A percentile compares a stretch with the other conserved stretches of the same genome.
These are phyloP conservation scores for Tragopan temminckii DNA, from an alignment of 2,797 vertebrate genomes.

Conservation along the genomic window DNA sequence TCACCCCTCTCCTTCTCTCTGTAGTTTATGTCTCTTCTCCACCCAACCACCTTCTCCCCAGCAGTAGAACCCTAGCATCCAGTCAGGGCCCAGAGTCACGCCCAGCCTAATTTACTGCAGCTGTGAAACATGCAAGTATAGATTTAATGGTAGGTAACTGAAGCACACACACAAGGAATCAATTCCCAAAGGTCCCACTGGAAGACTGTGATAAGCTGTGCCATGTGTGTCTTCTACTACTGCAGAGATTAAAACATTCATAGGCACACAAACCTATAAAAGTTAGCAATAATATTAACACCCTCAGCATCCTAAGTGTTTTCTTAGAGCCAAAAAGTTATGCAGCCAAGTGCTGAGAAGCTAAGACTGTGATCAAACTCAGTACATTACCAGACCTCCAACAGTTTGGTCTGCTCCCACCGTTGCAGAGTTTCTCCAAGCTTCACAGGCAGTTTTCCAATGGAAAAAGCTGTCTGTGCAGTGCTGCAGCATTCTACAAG, in stretches of 20 bases:
- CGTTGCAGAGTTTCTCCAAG: not conserved
- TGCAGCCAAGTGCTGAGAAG: rapidly evolving
- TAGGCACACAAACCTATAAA: not conserved
- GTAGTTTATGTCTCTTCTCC: not conserved
- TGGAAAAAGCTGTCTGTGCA: not conserved
- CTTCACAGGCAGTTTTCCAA: not conserved
- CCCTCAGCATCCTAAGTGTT: not conserved
- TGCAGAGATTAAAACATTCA: not conserved
- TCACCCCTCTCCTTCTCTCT: not conserved
- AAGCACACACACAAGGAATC: not conserved
- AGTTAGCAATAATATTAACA: not conserved
- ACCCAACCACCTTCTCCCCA: not conserved
- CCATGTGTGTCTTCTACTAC: not conserved
- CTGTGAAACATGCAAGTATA: not conserved
- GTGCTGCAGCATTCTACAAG: not conserved
- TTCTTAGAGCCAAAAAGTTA: not conserved
- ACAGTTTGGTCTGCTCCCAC: not conserved
- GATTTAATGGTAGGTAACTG: not conserved
- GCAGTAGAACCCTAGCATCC: not conserved
- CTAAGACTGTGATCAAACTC: not conserved
- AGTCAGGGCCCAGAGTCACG: not conserved
- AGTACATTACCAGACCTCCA: not conserved
- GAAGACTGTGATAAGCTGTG: not conserved
- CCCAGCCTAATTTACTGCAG: not conserved
- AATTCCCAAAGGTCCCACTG: not conserved